Base-by-base conservation (phyloP, 2,113 vertebrate species). In the Daboia siamensis region DNA sequence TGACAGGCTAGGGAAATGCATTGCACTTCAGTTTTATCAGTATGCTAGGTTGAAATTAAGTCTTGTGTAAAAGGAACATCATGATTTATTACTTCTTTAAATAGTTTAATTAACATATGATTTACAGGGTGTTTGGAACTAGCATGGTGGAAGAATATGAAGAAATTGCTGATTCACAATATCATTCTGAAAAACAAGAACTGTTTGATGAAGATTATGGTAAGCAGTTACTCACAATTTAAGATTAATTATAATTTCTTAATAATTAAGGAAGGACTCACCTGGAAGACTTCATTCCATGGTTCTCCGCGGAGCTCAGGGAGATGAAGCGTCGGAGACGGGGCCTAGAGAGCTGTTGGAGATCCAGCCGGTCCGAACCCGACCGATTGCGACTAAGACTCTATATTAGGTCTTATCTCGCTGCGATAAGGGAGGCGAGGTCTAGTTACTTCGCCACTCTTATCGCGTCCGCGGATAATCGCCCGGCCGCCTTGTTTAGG, bases 61-160 rank as follows among this genome's bases (percentile, higher is more conserved):
- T 94, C 3, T 29, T 20, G 7, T 59, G 44, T 44, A 48, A 46
- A 69, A 15, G 51, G 15, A 57, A 88, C 87, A 3, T 9, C 3
- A 5, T 24, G 55, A 39, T 69, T 24, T 93, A 56, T 87, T 29
- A 87, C 1, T 1, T 55, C 89, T 23, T 39, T 23, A 2, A 90
- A 94, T n/a, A 4, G 92, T 94, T 96, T 92, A 92, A 91, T 94
- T 86, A 86, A 94, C 95, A 92, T 95, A 51, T 92, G 89, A 1
- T 92, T 94, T 24, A 1, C 64, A 99, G 99, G 96, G 99, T 99
- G 85, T 99, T 99, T 97, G 99, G 99, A 94, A 99, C 99, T 90
- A 99, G 99, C 96, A 99, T 99, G 99, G 99, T 99, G 92, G 99
- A 99, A 97, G 99, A 99, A 94, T 99, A 99, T 96, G 99, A 99